Evolutionary conservation across 2,888 invertebrate genomes (phyloP), one percentile per base, ranked within the genome.

Genomic region (Lordiphosa fenestrarum): DNA sequence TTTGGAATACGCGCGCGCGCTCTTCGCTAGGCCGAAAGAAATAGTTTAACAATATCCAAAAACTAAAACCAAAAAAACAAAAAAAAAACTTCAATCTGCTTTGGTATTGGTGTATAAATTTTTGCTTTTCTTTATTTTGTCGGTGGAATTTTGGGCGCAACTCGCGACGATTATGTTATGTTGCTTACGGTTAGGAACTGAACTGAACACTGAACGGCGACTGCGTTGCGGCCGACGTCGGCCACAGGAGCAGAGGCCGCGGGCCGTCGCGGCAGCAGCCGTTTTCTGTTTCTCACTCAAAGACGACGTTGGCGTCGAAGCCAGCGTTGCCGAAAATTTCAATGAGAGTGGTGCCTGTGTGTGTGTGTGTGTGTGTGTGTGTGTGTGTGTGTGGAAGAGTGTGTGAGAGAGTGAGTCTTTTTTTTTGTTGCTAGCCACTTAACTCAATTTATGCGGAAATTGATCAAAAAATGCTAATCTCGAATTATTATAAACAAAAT

Each of bases 181-280:
- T 84, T 86, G 86, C 87, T 88, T 85, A 86, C 87, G 84, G 84
- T 85, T 87, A 83, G 87, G 87, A 87, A 87, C 86, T 87, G 87
- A 86, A 85, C 74, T 81, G 87, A 88, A 86, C 15, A 88, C 88
- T 88, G 83, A 66, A 65, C 53, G 41, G 40, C 42, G 52, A 52
- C 52, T 46, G 46, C 30, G 53, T 46, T 46, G 23, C 42, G 37
- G 35, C 19, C 33, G 21, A 13, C 19, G 47, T 13, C 30, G 19
- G 10, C 19, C 19, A 13, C 33, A 51, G 33, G 33, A 30, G 37
- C 49, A 12, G 47, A 13, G 25, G 25, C 47, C 40, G 50, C 35
- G 38, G 15, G 15, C 19, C 30, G 21, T 35, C 25, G 46, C 15
- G 10, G 23, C 37, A 36, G 21, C 37, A 15, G 13, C 38, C 23